Evolutionary conservation across 2,797 vertebrate species (phyloP), one percentile per base, ranked within the genome.

Genomic region (Thunnus albacares): DNA sequence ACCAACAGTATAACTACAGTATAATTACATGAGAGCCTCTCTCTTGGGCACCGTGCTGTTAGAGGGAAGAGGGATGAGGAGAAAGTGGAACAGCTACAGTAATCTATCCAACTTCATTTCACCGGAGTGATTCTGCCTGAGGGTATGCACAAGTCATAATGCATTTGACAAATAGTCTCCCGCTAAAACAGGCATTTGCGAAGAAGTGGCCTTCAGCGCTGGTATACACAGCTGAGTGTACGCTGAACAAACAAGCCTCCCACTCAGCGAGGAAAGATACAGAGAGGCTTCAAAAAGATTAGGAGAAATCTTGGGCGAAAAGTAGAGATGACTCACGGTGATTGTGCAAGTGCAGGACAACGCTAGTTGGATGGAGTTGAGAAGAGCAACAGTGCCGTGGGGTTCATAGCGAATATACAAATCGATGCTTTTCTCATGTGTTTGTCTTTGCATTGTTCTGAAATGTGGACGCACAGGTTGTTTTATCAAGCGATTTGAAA

Each of bases 111-210:
- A 94, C 94, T 96, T 95, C 93, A 93, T 94, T 93, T 93, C 89
- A 93, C 89, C 78, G 73, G 90, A 93, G 94, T 93, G 91, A 95
- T 94, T 93, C 90, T 85, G 94, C 95, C 94, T 28, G 73, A 51
- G 94, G 94, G 89, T 90, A 94, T 89, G 89, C 92, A 93, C 94
- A 93, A 96, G 94, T 95, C 95, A 94, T 96, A 94, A 95, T 95
- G 94, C 95, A 94, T 96, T 95, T 95, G 93, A 95, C 95, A 96
- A 95, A 96, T 94, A 95, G 94, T 95, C 93, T 94, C 92, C 91
- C 84, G 89, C 92, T 93, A 95, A 94, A 95, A 95, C 94, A 94
- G 93, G 94, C 94, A 94, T 95, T 95, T 94, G 93, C 89, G 85
- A 93, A 95, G 93, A 96, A 94, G 93, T 94, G 94, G 94, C 94